phyloP scores from a whole-genome alignment of 2,888 invertebrate species.

The Diaprepes abbreviatus region DNA sequence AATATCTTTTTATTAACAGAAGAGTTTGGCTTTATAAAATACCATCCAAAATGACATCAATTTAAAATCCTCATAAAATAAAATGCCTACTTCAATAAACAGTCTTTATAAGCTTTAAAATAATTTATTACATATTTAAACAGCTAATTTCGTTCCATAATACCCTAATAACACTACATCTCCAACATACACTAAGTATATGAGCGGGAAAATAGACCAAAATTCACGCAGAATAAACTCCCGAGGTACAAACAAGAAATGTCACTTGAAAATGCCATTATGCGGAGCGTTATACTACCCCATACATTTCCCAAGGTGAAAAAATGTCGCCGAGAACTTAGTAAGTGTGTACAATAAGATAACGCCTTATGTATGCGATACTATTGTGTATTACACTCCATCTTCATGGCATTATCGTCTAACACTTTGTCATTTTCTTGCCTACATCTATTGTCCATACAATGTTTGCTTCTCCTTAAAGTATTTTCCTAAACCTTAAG shows the following conservation, averaged over 20 bases:
- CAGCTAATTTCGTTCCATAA: background rate
- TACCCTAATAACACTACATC: slow-evolving; percentile 8
- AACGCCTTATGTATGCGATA: slow-evolving; percentile 52
- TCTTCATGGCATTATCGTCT: slow-evolving; percentile 52
- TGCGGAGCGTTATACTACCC: slow-evolving; percentile 26
- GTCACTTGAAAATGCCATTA: slow-evolving; percentile 44
- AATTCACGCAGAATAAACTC: slow-evolving; percentile 25
- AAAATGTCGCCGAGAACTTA: slow-evolving; percentile 41
- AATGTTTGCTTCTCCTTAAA: slow-evolving; percentile 18
- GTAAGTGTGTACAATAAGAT: slow-evolving; percentile 53
- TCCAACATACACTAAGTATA: slow-evolving; percentile 1
- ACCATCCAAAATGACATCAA: too few species aligned
- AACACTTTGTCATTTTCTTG: slow-evolving; percentile 53
- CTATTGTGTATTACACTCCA: slow-evolving; percentile 52
- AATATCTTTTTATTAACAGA: too few species aligned
- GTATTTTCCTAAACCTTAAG: slow-evolving; percentile 11
- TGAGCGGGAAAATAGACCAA: slow-evolving; percentile 17
- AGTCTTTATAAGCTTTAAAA: background rate
- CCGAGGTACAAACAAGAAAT: slow-evolving; percentile 35
- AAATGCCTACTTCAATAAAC: background rate
- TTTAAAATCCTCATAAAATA: background rate
- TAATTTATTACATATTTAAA: slow-evolving; percentile 1
- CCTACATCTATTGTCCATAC: slow-evolving; percentile 44
- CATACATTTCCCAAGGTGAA: slow-evolving; percentile 43
- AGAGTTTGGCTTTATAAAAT: too few species aligned